These are phyloP conservation scores for Leptinotarsa haldemani DNA, from an alignment of 2,888 invertebrate genomes.

Conservation along the genomic window DNA sequence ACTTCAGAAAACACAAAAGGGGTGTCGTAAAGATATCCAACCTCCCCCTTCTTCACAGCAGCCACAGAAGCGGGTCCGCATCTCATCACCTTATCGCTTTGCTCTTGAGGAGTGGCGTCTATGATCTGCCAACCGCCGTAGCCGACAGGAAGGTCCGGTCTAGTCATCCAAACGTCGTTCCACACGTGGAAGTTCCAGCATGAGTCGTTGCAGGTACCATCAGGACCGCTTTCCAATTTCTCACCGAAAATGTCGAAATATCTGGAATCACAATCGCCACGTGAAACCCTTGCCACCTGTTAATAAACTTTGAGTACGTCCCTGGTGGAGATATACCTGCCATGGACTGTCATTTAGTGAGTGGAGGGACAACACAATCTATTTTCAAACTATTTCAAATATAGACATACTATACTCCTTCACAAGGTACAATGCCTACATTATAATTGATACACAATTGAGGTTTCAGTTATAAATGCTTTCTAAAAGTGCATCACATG, in stretches of 20 bases:
- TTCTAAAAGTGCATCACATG: no score
- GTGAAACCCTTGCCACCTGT: background rate
- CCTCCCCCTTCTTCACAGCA: conserved; percentile 72
- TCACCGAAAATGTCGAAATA: conserved; percentile 77
- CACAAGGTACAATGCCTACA: no score
- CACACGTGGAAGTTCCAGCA: conserved; percentile 88
- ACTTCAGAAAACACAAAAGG: conserved; percentile 82
- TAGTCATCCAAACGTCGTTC: conserved; percentile 85
- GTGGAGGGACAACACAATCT: no score
- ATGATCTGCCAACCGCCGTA: conserved; percentile 88
- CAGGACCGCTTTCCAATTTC: conserved; percentile 76
- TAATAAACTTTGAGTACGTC: no score
- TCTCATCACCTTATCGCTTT: conserved; percentile 70
- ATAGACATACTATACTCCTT: no score
- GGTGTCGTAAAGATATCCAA: conserved; percentile 79
- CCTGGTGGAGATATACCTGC: no score
- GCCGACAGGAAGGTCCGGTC: conserved; percentile 75
- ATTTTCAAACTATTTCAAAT: no score
- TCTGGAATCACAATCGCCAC: conserved; percentile 44
- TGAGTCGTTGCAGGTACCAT: conserved; percentile 74
- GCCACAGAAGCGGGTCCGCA: conserved; percentile 76
- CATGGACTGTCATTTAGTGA: no score
- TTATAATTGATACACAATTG: no score
- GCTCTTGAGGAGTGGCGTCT: conserved; percentile 83
- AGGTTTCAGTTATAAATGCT: no score